Evolutionary conservation across 2,113 vertebrate species (phyloP).

Genomic region (Anoura caudifer): DNA sequence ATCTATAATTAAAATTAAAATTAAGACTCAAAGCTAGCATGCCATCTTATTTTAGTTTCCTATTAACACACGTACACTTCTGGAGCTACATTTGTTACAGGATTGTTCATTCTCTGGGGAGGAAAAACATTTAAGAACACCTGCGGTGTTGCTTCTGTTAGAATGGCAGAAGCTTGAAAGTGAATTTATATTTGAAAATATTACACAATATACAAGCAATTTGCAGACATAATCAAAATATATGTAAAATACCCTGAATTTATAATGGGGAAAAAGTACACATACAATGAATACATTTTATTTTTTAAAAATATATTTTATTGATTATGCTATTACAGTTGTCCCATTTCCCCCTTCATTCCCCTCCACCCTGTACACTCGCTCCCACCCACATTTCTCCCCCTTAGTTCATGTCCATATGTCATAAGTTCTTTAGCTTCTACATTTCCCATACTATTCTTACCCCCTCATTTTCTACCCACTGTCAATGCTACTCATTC

Average conservation of each 20-base stretch:
- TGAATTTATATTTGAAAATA: neutral
- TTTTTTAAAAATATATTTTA: too few species aligned
- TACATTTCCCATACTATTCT: too few species aligned
- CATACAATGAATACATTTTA: neutral
- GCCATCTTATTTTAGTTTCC: neutral
- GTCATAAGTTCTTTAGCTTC: too few species aligned
- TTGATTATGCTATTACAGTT: too few species aligned
- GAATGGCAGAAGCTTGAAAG: neutral
- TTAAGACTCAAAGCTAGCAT: neutral
- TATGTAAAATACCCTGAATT: slow-evolving; percentile 9
- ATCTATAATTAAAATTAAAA: slow-evolving; percentile 17
- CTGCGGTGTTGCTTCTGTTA: neutral
- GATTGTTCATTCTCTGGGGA: neutral
- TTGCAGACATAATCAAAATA: neutral
- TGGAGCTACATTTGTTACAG: neutral
- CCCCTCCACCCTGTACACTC: too few species aligned
- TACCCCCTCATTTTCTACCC: too few species aligned
- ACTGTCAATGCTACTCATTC: too few species aligned
- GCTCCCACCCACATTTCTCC: too few species aligned
- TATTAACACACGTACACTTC: neutral
- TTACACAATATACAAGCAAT: neutral
- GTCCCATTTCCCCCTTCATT: too few species aligned
- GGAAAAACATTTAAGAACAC: neutral
- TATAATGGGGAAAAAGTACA: neutral
- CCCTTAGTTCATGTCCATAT: too few species aligned